Base-by-base conservation (phyloP, 2,888 invertebrate genomes). In the Metellina segmentata region DNA sequence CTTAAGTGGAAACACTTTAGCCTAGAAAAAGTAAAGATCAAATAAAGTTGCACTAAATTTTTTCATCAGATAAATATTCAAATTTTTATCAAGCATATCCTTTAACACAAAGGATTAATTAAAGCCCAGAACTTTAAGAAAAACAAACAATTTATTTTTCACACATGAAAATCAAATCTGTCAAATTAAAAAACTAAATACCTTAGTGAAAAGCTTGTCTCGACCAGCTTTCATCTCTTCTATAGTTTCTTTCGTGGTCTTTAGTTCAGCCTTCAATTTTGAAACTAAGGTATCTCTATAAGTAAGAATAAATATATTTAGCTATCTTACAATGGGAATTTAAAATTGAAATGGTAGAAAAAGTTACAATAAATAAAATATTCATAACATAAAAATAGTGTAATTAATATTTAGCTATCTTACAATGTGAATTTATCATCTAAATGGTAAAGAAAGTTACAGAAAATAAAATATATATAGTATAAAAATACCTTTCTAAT, bases 191-290 rank as follows among this genome's bases (percentile, higher is more conserved):
- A 16, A 72, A 49, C 34, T 16, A 69, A 16, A 75, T 85, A 85
- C 91, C 69, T 89, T 89, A n/a, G 88, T 75, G 48, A 92, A 89
- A 51, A 92, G 85, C 13, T 85, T 81, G 6, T 83, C 91, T 85
- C 88, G 88, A 13, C 75, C 91, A 6, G n/a, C 74, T 92, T 92
- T 92, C 88, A 92, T 92, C 20, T 89, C 85, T 85, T 92, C 88
- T 19, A 89, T 71, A 52, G 61, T 85, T 69, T 75, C 61, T 71
- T 52, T 79, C 7, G 61, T n/a, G 34, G 77, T 61, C 52, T 83
- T 74, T 7, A 89, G 11, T 85, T 89, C 91, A n/a, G 53, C 34
- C 48, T 79, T 88, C 61, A 91, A 52, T 19, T 91, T 83, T 52
- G 49, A n/a, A 19, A 91, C 61, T 7, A 78, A 13, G 7, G 78